phyloP scores from a whole-genome alignment of 2,113 vertebrate genomes.

The Eulemur rufifrons region DNA sequence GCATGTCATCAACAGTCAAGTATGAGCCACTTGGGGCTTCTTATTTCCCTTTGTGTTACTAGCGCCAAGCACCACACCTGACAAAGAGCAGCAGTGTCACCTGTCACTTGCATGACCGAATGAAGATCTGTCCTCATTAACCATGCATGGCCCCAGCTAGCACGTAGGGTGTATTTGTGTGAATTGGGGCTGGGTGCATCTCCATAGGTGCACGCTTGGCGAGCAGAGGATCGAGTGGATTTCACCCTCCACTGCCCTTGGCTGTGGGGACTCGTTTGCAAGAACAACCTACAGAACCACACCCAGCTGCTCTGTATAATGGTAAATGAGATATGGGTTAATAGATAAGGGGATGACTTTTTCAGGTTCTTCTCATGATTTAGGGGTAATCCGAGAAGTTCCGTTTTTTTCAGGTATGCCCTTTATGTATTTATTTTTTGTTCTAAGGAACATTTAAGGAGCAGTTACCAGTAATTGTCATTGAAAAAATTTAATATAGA shows the following conservation, averaged over 20 bases:
- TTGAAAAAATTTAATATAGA: background rate
- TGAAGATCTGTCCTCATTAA: background rate
- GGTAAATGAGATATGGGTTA: background rate
- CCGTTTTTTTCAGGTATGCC: background rate
- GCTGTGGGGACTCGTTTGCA: too few relatives aligned
- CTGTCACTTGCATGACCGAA: background rate
- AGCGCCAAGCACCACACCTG: background rate
- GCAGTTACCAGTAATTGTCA: background rate
- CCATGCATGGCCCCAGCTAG: rapidly evolving
- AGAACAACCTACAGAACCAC: rapidly evolving
- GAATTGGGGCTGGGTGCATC: background rate
- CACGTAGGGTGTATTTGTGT: rapidly evolving
- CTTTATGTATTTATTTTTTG: background rate
- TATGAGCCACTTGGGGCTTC: background rate
- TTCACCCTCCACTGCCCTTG: background rate
- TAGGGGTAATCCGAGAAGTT: background rate
- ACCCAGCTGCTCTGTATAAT: background rate
- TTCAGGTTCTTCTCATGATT: background rate
- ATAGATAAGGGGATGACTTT: background rate
- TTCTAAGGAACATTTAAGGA: background rate
- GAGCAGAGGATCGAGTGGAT: background rate
- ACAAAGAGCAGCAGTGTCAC: background rate
- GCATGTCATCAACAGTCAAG: rapidly evolving
- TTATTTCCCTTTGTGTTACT: background rate
- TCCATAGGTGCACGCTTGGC: rapidly evolving